Evolutionary conservation across 2,888 invertebrate species (phyloP), one percentile per base, ranked within the genome.

Genomic region (Sphinx pinastri): DNA sequence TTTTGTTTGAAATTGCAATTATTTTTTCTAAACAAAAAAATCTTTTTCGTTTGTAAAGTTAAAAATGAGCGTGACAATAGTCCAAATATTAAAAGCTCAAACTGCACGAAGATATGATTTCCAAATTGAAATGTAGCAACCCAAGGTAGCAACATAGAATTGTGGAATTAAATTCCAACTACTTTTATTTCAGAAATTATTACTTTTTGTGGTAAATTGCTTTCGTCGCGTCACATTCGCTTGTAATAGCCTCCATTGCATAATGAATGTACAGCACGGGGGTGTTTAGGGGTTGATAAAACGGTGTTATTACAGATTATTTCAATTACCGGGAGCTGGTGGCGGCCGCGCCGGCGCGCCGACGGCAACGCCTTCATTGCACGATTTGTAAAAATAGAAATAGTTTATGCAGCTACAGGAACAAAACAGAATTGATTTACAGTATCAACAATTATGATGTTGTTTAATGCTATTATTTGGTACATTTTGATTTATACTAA

Each of bases 281-380:
- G 19, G 63, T 63, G 19, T 63, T 63, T 19, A 63, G 63, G 19
- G 63, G 47, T 47, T 63, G 63, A 63, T 63, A 6, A 63, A 63
- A 63, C 16, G 63, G 47, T 47, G 63, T 47, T 47, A 47, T 63
- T 63, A 63, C 16, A 63, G 47, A 63, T 63, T 63, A 47, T 47
- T 63, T 63, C 63, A 63, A 63, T 63, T 49, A 47, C 63, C 47
- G 3, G 45, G 16, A 38, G 38, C 8, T 7, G 55, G 51, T 51
- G 55, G 25, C 45, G 47, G 31, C 16, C 60, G 12, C 4, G 16
- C 3, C n/a, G 38, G 16, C 31, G 45, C 16, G 16, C 19, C 63
- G 60, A 11, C 47, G 60, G 60, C 47, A 47, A 63, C 63, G 63
- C 47, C 63, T 47, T 47, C 13, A 47, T 63, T 63, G 16, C 47